These are phyloP conservation scores for Zaprionus inermis DNA, from an alignment of 1,140 invertebrate genomes.

Conservation along the genomic window DNA sequence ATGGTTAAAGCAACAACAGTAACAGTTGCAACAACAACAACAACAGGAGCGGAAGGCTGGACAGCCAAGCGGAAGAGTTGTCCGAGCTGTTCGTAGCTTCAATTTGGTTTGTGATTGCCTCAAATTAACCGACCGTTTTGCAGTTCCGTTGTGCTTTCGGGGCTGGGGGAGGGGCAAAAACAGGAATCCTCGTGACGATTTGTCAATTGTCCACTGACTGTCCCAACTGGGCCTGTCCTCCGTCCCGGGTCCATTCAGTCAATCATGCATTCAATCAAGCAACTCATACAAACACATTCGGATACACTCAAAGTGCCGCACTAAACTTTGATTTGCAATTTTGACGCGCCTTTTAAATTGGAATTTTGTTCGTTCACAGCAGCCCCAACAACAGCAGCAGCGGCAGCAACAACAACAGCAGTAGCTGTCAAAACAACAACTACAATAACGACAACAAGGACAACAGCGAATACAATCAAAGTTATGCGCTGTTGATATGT, in stretches of 20 bases:
- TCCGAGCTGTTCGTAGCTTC: slow-evolving; percentile 48
- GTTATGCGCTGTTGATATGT: slow-evolving; percentile 58
- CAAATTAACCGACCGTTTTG: slow-evolving; percentile 74
- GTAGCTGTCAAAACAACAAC: slow-evolving; percentile 22
- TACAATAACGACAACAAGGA: slow-evolving; percentile 18
- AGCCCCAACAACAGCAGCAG: slow-evolving; percentile 6
- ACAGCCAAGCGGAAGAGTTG: slow-evolving; percentile 37
- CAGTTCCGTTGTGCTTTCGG: slow-evolving; percentile 31
- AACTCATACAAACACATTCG: slow-evolving; percentile 54
- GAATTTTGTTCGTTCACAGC: slow-evolving; percentile 57
- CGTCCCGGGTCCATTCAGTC: slow-evolving; percentile 50
- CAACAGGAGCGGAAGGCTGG: too few relatives aligned
- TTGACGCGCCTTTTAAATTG: slow-evolving; percentile 75
- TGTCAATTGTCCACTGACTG: slow-evolving; percentile 67
- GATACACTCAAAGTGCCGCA: slow-evolving; percentile 48
- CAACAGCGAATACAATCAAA: slow-evolving; percentile 40
- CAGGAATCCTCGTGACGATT: slow-evolving; percentile 51
- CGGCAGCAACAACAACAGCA: slow-evolving; percentile 19
- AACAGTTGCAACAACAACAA: slow-evolving; percentile 1
- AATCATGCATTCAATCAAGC: slow-evolving; percentile 76
- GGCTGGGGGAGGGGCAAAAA: not conserved
- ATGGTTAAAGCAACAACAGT: slow-evolving; percentile 22
- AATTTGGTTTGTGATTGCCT: slow-evolving; percentile 74
- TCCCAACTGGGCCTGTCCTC: slow-evolving; percentile 8
- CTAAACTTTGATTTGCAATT: slow-evolving; percentile 76